phyloP scores from a whole-genome alignment of 2,113 vertebrate species.

The Lipotes vexillifer region DNA sequence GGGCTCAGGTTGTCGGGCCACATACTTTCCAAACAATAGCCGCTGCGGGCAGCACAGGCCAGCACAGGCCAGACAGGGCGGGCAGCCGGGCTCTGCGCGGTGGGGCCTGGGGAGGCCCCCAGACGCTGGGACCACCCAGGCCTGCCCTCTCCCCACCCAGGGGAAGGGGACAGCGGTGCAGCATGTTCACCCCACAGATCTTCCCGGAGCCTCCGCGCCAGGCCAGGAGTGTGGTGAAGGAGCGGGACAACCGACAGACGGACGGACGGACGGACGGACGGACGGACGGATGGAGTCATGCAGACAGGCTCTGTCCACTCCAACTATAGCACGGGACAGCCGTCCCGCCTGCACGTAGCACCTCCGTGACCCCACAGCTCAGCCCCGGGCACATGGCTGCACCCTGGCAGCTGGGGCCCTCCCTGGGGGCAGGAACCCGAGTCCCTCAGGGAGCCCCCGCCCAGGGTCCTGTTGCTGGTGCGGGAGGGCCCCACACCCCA shows the following conservation, averaged over 20 bases:
- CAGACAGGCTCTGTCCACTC: not conserved
- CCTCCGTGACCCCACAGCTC: not conserved
- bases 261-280: fast-evolving
- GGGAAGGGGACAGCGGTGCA: fast-evolving
- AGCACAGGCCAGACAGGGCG: not conserved
- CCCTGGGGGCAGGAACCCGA: too few species aligned
- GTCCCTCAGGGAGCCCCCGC: not conserved
- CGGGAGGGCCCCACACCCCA: not conserved
- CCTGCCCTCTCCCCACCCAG: not conserved
- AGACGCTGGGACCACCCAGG: fast-evolving
- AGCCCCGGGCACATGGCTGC: fast-evolving
- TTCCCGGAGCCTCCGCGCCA: fast-evolving
- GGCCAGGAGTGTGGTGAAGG: not conserved
- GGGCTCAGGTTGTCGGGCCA: not conserved
- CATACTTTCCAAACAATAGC: slow-evolving; percentile 25
- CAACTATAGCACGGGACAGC: not conserved
- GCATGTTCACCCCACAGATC: fast-evolving
- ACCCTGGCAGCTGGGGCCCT: too few species aligned
- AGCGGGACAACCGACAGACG: not conserved
- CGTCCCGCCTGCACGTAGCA: not conserved
- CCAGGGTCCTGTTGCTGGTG: too few species aligned
- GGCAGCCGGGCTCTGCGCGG: fast-evolving
- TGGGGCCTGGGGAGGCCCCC: not conserved
- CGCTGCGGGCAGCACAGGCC: not conserved
- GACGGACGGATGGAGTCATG: fast-evolving